Evolutionary conservation across 1,140 invertebrate genomes (phyloP), one percentile per base, ranked within the genome.

Genomic region (Dreissena polymorpha): DNA sequence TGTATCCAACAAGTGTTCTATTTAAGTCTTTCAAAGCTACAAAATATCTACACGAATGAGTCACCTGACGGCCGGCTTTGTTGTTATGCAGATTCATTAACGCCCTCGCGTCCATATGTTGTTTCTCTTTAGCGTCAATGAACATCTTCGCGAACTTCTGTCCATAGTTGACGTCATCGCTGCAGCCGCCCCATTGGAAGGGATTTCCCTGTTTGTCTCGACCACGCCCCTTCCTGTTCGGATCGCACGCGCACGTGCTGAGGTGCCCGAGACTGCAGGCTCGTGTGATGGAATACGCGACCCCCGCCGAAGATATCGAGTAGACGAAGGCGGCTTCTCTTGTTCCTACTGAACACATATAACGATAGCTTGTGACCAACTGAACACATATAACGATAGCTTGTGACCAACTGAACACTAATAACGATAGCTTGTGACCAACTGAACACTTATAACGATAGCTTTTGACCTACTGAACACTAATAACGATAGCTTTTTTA

Each of bases 61-160:
- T 94, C 92, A 98, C 97, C 96, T 97, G 97, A 93, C 98, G 94
- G 68, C 98, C 98, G 29, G 97, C 97, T 89, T 96, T 95, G 94
- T 99, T 99, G 93, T 99, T 99, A 93, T 99, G 98, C 50, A 99
- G 94, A 93, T 99, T 99, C 97, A 99, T 99, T 84, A 98, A 93
- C 72, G 96, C 96, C 51, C 97, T 94, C 6, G 96, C 96, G 81
- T 92, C 91, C 94, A 91, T 97, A 96, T 73, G 97, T 94, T 65
- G 96, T 95, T 94, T 94, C 90, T 98, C 97, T 70, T 96, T 94
- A 63, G 97, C 95, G 92, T 99, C 98, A 57, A 99, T 96, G 92
- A 99, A 99, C 79, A 95, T 95, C 92, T 97, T 96, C 12, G 97
- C 96, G 93, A 99, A 99, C 92, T 96, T 97, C 94, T 98, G 98